Evolutionary conservation across 2,113 vertebrate genomes (phyloP).

Genomic region (Pseudolaguvia tuberculata): DNA sequence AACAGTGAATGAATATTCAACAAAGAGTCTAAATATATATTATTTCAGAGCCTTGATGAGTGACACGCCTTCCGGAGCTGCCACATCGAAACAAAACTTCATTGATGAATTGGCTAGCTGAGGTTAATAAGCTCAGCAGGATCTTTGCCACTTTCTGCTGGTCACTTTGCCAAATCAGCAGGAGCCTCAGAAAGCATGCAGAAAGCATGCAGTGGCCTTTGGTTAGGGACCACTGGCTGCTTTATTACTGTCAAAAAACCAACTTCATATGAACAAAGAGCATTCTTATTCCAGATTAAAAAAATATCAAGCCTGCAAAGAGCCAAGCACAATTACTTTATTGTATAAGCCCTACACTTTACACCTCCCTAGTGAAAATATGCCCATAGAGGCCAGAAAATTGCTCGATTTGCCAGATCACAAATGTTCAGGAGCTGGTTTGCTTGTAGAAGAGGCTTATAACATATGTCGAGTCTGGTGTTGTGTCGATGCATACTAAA

Average conservation of each 20-base stretch:
- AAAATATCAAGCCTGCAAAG: conserved; percentile 37
- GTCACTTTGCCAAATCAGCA: conserved; percentile 27
- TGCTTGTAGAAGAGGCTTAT: conserved; percentile 22
- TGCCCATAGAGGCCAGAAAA: conserved; percentile 19
- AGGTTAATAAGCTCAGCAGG: conserved; percentile 49
- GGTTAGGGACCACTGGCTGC: conserved; percentile 13
- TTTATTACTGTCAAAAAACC: conserved; percentile 8
- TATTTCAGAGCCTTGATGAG: conserved; percentile 16
- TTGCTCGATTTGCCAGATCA: conserved; percentile 34
- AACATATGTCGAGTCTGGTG: conserved; percentile 24
- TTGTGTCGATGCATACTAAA: conserved; percentile 44
- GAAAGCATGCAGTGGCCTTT: conserved; percentile 31
- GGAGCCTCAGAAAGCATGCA: conserved; percentile 26
- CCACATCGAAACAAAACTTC: conserved; percentile 43
- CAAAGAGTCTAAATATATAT: conserved; percentile 22
- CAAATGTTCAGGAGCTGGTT: conserved; percentile 29
- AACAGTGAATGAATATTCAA: neutral
- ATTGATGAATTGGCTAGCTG: conserved; percentile 34
- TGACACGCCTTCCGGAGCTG: conserved; percentile 44
- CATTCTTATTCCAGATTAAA: conserved; percentile 38
- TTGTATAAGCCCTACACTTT: conserved; percentile 24
- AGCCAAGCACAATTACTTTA: conserved; percentile 39
- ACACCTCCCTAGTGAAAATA: conserved; percentile 28
- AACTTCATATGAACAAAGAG: conserved; percentile 32
- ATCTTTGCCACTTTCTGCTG: conserved; percentile 35